These are phyloP conservation scores for Uloborus plumipes DNA, from an alignment of 2,888 invertebrate species.

Conservation along the genomic window DNA sequence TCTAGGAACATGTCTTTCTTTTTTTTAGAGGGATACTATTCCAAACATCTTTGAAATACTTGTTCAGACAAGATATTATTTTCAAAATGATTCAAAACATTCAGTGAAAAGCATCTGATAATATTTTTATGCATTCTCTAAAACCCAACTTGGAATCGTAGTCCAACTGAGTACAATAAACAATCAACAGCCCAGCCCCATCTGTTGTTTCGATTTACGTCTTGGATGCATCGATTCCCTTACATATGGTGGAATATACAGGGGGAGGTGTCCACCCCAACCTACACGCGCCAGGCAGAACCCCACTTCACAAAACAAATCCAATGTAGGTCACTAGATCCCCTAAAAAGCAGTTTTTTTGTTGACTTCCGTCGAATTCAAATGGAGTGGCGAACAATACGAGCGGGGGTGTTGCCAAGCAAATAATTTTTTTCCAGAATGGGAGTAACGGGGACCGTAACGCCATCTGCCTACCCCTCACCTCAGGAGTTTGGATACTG, in stretches of 20 bases:
- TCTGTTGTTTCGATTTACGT: too few species aligned
- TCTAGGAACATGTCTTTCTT: too few species aligned
- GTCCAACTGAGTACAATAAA: too few species aligned
- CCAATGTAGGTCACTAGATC: constrained; percentile 56
- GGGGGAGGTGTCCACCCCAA: constrained; percentile 6
- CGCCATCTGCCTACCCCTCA: constrained; percentile 24
- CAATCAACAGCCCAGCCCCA: too few species aligned
- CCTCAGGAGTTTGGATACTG: neutral
- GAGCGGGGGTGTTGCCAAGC: constrained; percentile 47
- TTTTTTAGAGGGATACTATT: too few species aligned
- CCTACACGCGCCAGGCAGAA: constrained; percentile 30
- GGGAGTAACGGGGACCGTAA: constrained; percentile 59
- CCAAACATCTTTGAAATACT: too few species aligned
- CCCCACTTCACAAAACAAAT: constrained; percentile 31
- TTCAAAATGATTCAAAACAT: too few species aligned
- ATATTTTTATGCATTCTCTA: too few species aligned
- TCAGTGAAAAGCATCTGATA: too few species aligned
- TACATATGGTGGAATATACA: neutral
- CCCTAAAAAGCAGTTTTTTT: constrained; percentile 41
- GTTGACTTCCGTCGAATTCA: constrained; percentile 23
- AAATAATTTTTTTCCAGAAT: constrained; percentile 40
- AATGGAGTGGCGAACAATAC: constrained; percentile 12
- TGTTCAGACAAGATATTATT: too few species aligned
- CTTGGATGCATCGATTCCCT: too few species aligned
- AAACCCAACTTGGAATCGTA: too few species aligned